These are phyloP conservation scores for Diplosoma virens DNA, from an alignment of 23 tunicate species.

Conservation along the genomic window DNA sequence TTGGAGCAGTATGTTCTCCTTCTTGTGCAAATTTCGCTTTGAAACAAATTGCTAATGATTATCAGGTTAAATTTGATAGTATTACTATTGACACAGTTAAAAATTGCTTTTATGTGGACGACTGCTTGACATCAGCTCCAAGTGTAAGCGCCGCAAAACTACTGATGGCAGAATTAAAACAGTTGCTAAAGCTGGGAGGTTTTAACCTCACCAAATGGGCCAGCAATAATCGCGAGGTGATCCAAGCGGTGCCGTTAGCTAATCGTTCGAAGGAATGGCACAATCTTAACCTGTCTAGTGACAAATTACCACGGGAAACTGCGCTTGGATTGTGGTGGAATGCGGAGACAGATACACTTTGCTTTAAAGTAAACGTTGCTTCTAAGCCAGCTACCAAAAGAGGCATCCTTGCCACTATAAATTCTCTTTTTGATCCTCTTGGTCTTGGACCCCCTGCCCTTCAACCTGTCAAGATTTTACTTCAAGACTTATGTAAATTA, in stretches of 20 bases:
- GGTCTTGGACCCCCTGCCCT: constrained; percentile 39
- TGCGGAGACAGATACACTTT: constrained; percentile 41
- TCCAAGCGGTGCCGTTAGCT: constrained; percentile 13
- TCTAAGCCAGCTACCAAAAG: background rate
- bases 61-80: background rate
- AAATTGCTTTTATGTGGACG: constrained; percentile 16
- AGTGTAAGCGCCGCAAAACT: constrained; percentile 4
- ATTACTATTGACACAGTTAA: background rate
- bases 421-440: constrained; percentile 41
- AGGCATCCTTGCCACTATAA: constrained; percentile 31
- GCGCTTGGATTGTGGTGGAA: constrained; percentile 51
- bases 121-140: constrained; percentile 28
- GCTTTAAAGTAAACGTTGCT: background rate
- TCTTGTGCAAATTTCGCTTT: constrained; percentile 12
- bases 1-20: constrained; percentile 19
- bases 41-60: constrained; percentile 17
- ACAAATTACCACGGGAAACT: constrained; percentile 33
- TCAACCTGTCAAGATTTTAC: constrained; percentile 38
- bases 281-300: no score
- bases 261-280: constrained; percentile 26
- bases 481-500: constrained; percentile 28
- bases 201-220: constrained; percentile 38
- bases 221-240: constrained; percentile 37
- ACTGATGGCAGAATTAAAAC: constrained; percentile 11
- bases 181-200: constrained; percentile 26